phyloP scores from a whole-genome alignment of 1,140 invertebrate genomes.

The Halyomorpha halys region DNA sequence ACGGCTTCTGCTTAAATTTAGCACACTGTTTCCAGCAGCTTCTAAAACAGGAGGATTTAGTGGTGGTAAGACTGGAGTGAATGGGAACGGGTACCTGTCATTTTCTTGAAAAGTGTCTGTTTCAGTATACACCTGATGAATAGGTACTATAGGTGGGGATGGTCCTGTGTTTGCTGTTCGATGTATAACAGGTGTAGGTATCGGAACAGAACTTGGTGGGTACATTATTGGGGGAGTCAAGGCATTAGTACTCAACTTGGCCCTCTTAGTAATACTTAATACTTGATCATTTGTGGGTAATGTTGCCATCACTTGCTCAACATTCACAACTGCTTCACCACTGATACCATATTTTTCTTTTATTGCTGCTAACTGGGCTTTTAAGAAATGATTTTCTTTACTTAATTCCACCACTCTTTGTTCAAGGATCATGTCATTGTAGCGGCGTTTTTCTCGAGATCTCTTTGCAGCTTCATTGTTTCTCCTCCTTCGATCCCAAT shows the following conservation, averaged over 20 bases:
- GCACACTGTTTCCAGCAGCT: conserved; percentile 31
- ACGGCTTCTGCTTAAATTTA: conserved; percentile 34
- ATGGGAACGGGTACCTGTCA: conserved; percentile 31
- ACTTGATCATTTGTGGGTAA: conserved; percentile 72
- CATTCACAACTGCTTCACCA: conserved; percentile 70
- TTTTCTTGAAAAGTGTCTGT: conserved; percentile 31
- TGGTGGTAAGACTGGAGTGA: conserved; percentile 32
- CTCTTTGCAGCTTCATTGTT: conserved; percentile 95
- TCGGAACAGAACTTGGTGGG: conserved; percentile 44
- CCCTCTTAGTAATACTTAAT: conserved; percentile 65
- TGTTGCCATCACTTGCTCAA: conserved; percentile 76
- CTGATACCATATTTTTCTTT: conserved; percentile 88
- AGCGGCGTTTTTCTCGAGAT: conserved; percentile 85
- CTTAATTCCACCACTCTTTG: conserved; percentile 86
- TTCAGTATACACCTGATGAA: conserved; percentile 30
- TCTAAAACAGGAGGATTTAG: conserved; percentile 32
- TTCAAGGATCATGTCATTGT: conserved; percentile 95
- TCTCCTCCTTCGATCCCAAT: conserved; percentile 87
- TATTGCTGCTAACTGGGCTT: conserved; percentile 83
- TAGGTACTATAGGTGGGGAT: conserved; percentile 40
- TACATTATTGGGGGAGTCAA: conserved; percentile 32
- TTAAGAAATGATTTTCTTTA: conserved; percentile 87
- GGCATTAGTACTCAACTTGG: conserved; percentile 47
- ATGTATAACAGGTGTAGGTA: conserved; percentile 56
- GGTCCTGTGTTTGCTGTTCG: conserved; percentile 42